These are phyloP conservation scores for Anthonomus grandis DNA, from an alignment of 1,140 invertebrate species.

Conservation along the genomic window DNA sequence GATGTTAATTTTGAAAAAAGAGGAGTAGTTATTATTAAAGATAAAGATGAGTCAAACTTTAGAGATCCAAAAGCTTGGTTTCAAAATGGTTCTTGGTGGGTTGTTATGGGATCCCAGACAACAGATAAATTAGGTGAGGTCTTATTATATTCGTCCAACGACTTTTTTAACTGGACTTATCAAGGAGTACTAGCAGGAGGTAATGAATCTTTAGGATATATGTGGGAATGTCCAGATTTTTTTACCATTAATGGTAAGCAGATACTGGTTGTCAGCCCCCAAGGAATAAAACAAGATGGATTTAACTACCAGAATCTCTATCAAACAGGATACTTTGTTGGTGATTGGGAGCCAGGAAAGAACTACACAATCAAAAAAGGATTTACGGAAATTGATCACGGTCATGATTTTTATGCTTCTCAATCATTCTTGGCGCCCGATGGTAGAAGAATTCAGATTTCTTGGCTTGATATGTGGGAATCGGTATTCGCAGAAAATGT, in stretches of 20 bases:
- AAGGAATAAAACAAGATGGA: constrained; percentile 44
- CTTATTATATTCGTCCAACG: constrained; percentile 44
- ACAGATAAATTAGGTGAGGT: constrained; percentile 35
- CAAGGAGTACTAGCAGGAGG: constrained; percentile 38
- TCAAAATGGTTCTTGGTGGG: constrained; percentile 46
- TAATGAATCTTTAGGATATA: constrained; percentile 8
- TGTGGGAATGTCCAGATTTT: constrained; percentile 26
- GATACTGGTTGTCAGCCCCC: constrained; percentile 46
- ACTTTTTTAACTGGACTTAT: constrained; percentile 47
- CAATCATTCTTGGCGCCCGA: constrained; percentile 43
- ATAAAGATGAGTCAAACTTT: constrained; percentile 37
- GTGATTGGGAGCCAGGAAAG: constrained; percentile 2
- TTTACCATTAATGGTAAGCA: constrained; percentile 46
- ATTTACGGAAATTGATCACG: constrained; percentile 46
- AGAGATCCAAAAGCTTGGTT: constrained; percentile 50
- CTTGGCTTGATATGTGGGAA: constrained; percentile 51
- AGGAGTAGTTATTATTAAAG: constrained; percentile 41
- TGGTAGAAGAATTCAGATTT: constrained; percentile 43
- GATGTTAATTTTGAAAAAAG: constrained; percentile 48
- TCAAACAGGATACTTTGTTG: constrained; percentile 44
- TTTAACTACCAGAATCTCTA: constrained; percentile 47
- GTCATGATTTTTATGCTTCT: constrained; percentile 51
- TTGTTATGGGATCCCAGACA: constrained; percentile 47
- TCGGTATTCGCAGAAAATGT: constrained; percentile 42
- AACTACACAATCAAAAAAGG: constrained; percentile 34